These are phyloP conservation scores for Forficula auricularia DNA, from an alignment of 1,140 invertebrate species.

Conservation along the genomic window DNA sequence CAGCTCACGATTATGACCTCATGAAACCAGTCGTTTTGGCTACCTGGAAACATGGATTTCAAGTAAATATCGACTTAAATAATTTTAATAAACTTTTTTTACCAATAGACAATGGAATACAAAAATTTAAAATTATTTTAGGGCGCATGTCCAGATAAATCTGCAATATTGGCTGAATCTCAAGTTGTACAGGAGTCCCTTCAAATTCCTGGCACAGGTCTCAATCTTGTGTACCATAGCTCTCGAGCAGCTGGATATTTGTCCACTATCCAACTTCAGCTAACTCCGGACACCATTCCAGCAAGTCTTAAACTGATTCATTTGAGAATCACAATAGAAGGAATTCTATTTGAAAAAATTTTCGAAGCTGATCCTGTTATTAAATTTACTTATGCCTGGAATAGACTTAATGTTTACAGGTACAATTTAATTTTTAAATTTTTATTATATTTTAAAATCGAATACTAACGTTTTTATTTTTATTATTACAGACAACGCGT, in stretches of 20 bases:
- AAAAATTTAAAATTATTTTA: slow-evolving; percentile 27
- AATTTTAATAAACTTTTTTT: no score
- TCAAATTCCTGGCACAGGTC: slow-evolving; percentile 76
- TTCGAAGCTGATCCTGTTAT: slow-evolving; percentile 92
- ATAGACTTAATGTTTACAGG: slow-evolving; percentile 81
- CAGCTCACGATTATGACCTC: slow-evolving; percentile 76
- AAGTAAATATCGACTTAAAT: no score
- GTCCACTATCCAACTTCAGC: slow-evolving; percentile 83
- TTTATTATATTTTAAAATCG: not conserved
- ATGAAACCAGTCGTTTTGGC: slow-evolving; percentile 89
- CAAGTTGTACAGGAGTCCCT: slow-evolving; percentile 90
- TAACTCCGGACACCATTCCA: slow-evolving; percentile 74
- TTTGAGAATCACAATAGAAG: slow-evolving; percentile 81
- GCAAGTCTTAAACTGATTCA: slow-evolving; percentile 67
- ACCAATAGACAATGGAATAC: no score
- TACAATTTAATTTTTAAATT: slow-evolving; percentile 12
- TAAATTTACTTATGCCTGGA: slow-evolving; percentile 93
- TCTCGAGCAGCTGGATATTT: slow-evolving; percentile 79
- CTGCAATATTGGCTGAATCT: slow-evolving; percentile 82
- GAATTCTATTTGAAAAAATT: slow-evolving; percentile 75
- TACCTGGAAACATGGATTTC: slow-evolving; percentile 89
- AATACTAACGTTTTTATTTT: no score
- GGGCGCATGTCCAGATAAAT: slow-evolving; percentile 80
- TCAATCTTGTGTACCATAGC: slow-evolving; percentile 89
- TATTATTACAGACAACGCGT: slow-evolving; percentile 58